Percentiles rank a stretch among this genome's conserved stretches.
Conservation (phyloP, 2,113 vertebrate genomes). For the Phocoena phocoena region DNA sequence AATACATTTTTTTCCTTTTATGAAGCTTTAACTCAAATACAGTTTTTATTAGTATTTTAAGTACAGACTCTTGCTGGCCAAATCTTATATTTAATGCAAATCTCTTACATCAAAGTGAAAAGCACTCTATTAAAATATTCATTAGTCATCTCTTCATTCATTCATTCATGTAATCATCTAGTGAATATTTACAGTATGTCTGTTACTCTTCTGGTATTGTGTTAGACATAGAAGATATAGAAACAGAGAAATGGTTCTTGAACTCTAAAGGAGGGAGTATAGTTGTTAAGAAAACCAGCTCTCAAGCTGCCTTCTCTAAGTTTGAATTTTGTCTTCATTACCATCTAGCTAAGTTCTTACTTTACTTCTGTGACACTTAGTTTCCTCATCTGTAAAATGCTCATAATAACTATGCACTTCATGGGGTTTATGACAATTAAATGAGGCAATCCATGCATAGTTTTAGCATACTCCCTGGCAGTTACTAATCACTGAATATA, state of each 20-base stretch:
- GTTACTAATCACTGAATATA: background rate
- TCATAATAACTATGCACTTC: background rate
- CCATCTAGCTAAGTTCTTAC: background rate
- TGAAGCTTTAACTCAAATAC: background rate
- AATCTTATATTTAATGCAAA: background rate
- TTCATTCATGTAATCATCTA: background rate
- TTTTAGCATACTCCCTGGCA: background rate
- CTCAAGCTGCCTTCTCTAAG: background rate
- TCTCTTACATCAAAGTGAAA: background rate
- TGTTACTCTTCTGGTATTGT: background rate
- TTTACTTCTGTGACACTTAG: background rate
- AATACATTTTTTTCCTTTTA: background rate
- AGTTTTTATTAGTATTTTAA: background rate
- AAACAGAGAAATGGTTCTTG: background rate
- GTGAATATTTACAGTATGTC: background rate
- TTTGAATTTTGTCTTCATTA: conserved; percentile 10
- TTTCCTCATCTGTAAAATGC: background rate
- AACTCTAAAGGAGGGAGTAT: background rate
- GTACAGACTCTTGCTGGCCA: background rate
- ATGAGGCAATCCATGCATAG: background rate
- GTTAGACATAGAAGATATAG: background rate
- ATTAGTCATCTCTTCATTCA: background rate
- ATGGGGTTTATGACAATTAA: background rate
- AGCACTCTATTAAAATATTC: background rate
- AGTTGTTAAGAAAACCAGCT: background rate